Percentiles rank a stretch among this genome's conserved stretches.
These are phyloP conservation scores for Babylonia areolata DNA, from an alignment of 1,140 invertebrate genomes.

Conservation along the genomic window DNA sequence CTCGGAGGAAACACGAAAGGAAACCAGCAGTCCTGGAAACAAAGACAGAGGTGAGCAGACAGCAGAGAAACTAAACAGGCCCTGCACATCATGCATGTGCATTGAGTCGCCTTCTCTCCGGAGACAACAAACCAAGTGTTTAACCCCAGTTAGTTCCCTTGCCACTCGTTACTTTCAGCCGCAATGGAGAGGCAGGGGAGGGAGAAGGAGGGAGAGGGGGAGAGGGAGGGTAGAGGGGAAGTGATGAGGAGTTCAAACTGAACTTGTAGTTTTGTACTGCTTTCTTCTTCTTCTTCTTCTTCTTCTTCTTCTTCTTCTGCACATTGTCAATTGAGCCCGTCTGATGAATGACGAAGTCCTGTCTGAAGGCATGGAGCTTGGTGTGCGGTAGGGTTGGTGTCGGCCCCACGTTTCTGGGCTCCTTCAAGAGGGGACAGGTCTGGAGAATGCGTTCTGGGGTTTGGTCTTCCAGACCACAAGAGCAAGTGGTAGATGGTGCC, in stretches of 20 bases:
- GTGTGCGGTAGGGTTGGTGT: too few species aligned
- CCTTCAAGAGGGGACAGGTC: too few species aligned
- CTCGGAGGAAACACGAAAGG: neutral
- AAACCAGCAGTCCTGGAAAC: neutral
- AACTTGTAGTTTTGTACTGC: neutral
- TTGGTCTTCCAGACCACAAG: too few species aligned
- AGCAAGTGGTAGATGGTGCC: too few species aligned
- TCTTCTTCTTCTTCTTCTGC: too few species aligned
- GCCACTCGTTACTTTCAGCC: constrained; percentile 9
- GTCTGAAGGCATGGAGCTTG: too few species aligned
- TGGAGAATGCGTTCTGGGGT: too few species aligned
- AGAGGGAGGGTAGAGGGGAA: neutral
- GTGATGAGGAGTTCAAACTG: neutral
- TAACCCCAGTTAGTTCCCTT: neutral
- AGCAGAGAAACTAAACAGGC: neutral
- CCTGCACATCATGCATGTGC: neutral
- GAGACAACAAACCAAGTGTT: neutral
- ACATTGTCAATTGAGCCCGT: too few species aligned
- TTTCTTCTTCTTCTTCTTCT: neutral
- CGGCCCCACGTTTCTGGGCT: too few species aligned
- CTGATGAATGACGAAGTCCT: too few species aligned
- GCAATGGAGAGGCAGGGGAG: neutral
- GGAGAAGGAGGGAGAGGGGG: too few species aligned
- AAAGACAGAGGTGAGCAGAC: neutral
- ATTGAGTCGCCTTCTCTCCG: neutral